Base-by-base conservation (phyloP, 2,797 vertebrate species). In the Margarornis squamiger region DNA sequence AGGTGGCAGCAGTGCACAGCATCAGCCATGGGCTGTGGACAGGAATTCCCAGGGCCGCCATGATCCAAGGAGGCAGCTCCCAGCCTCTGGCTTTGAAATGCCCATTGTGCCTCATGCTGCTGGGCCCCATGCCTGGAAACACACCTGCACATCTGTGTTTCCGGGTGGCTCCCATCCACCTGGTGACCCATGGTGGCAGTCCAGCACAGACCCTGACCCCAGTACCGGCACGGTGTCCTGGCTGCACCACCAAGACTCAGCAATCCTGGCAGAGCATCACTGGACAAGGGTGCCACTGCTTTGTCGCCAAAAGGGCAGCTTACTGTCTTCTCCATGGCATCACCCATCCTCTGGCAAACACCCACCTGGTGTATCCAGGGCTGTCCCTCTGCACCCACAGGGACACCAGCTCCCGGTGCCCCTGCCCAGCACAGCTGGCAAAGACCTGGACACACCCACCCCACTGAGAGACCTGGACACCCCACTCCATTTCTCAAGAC, bases 351-450 rank as follows among this genome's bases (percentile, higher is more conserved):
- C 61, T 20, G 29, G 10, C 4, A 26, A 18, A 12, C 29, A 59
- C 5, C 6, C 51, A 55, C 14, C 2, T 26, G 32, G 10, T 39
- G 45, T 45, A 39, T 9, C 39, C 1, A 1, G 49, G 38, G 29
- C 49, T 3, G 0, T 43, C 52, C 15, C 30, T 34, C 62, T 55
- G 73, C 34, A 43, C 29, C 59, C 51, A 20, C 3, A 8, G 5
- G 11, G 19, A 38, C 52, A 2, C 22, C 32, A 46, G 38, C 48
- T 87, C 55, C 38, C 0, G 0, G 14, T 10, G 45, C 5, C 17
- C 36, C 6, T 5, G 0, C n/a, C 51, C 61, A 3, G 2, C 22
- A 9, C 0, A 0, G 32, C 21, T 18, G 0, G 27, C 52, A 80
- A 30, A 83, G 21, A 91, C 52, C 15, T 4, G 15, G 71, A 52